Evolutionary conservation across 2,113 vertebrate genomes (phyloP).

Genomic region (Oncorhynchus nerka): DNA sequence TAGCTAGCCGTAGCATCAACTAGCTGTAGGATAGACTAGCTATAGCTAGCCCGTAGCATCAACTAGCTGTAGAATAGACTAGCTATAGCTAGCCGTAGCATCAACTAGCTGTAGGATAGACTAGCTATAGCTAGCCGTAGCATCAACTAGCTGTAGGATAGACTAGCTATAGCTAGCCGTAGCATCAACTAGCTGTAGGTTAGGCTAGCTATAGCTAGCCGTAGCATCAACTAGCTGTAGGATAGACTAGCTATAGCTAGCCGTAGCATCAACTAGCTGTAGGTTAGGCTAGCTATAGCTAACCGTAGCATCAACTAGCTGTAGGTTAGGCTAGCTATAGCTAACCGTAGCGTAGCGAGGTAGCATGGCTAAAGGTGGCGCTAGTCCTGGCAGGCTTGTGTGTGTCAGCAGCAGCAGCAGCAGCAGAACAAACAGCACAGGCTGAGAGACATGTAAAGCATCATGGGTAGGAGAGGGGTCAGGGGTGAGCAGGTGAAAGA

Average conservation of each 20-base stretch:
- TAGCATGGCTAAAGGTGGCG: constrained; percentile 80
- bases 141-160: too few species aligned
- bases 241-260: too few species aligned
- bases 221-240: too few species aligned
- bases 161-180: constrained; percentile 23
- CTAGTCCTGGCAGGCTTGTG: constrained; percentile 95
- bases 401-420: constrained; percentile 57
- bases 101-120: too few species aligned
- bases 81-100: too few species aligned
- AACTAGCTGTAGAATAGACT: too few species aligned
- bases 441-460: constrained; percentile 97
- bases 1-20: too few species aligned
- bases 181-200: not conserved
- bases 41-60: too few species aligned
- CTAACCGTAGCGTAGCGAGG: constrained; percentile 39
- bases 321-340: constrained; percentile 26
- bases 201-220: too few species aligned
- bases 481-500: constrained; percentile 76
- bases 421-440: constrained; percentile 95
- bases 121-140: too few species aligned
- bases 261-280: constrained; percentile 18
- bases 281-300: not conserved
- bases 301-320: too few species aligned
- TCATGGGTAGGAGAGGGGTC: constrained; percentile 82
- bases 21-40: too few species aligned